Percentiles rank a stretch among this genome's conserved stretches.
phyloP scores from a whole-genome alignment of 2,888 invertebrate species.

The Scaeva pyrastri region DNA sequence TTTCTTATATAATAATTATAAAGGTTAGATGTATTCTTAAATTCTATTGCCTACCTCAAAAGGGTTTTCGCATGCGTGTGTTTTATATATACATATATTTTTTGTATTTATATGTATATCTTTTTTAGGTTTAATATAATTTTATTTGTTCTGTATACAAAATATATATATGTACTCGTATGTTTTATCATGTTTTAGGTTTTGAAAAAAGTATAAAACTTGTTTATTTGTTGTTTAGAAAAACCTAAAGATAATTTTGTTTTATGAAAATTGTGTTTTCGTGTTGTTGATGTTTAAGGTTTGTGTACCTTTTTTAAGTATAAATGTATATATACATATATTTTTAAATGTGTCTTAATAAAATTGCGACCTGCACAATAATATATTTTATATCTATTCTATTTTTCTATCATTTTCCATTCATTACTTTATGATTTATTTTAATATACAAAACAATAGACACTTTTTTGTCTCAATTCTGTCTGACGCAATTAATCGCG shows the following conservation, averaged over 20 bases:
- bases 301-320: neutral
- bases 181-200: slow-evolving; percentile 60
- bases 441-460: slow-evolving; percentile 59
- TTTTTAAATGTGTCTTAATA: slow-evolving; percentile 34
- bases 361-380: slow-evolving; percentile 69
- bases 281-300: slow-evolving; percentile 51
- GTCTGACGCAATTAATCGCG: slow-evolving; percentile 1
- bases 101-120: slow-evolving; percentile 29
- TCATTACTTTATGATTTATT: slow-evolving; percentile 10
- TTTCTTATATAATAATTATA: slow-evolving; percentile 8
- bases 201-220: slow-evolving; percentile 74
- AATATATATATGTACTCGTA: slow-evolving; percentile 76
- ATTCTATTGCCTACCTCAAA: slow-evolving; percentile 35
- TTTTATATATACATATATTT: slow-evolving; percentile 42
- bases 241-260: slow-evolving; percentile 63
- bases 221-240: slow-evolving; percentile 74
- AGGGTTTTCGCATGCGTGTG: slow-evolving; percentile 53
- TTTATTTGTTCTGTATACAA: slow-evolving; percentile 73
- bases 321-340: slow-evolving; percentile 55
- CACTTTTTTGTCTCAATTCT: neutral
- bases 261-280: slow-evolving; percentile 60
- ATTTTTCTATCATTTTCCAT: slow-evolving; percentile 44
- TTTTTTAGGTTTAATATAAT: slow-evolving; percentile 38
- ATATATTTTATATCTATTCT: slow-evolving; percentile 11
- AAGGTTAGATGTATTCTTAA: slow-evolving; percentile 18